Base-by-base conservation (phyloP, 2,888 invertebrate species). In the Blera fallax region DNA sequence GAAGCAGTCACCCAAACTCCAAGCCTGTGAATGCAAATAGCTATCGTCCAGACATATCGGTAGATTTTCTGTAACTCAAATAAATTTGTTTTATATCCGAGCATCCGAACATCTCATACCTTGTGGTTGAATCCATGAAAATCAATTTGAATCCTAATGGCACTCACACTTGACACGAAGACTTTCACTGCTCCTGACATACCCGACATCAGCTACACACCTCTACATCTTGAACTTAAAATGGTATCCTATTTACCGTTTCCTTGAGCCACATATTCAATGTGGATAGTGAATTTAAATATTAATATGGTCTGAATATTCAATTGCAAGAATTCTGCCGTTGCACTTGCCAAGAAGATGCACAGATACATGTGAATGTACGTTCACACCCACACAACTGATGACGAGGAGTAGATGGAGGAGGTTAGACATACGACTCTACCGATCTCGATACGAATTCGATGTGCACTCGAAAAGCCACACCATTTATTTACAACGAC, bases 401-500 rank as follows among this genome's bases (percentile, higher is more conserved):
- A n/a, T n/a, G n/a, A n/a, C n/a, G n/a, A n/a, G n/a, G n/a, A n/a
- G n/a, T n/a, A n/a, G 10, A 21, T 32, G 34, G 40, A 43, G 21
- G 37, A 18, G 48, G 11, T 27, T 16, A 27, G 50, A 56, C 48
- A 45, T 3, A 54, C 40, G 43, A 43, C 14, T 37, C 60, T 67
- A 45, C 72, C 64, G 69, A 74, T 70, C 74, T 65, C 65, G 58
- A 79, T 84, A 62, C 7, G 50, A 67, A 74, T 74, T 67, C 50
- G 69, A 81, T 69, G 69, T 76, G 64, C 69, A 54, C 65, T 83
- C 54, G 67, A 85, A 80, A 85, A 81, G 85, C 85, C 81, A 81
- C 62, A 85, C 70, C 85, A 85, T 76, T 72, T 77, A 81, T 85
- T 85, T 81, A 72, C 85, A 85, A 85, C 81, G 85, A 85, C 81